Percentiles rank a stretch among this genome's conserved stretches.
phyloP scores from a whole-genome alignment of 2,797 vertebrate genomes.

The Crenuchus spilurus region DNA sequence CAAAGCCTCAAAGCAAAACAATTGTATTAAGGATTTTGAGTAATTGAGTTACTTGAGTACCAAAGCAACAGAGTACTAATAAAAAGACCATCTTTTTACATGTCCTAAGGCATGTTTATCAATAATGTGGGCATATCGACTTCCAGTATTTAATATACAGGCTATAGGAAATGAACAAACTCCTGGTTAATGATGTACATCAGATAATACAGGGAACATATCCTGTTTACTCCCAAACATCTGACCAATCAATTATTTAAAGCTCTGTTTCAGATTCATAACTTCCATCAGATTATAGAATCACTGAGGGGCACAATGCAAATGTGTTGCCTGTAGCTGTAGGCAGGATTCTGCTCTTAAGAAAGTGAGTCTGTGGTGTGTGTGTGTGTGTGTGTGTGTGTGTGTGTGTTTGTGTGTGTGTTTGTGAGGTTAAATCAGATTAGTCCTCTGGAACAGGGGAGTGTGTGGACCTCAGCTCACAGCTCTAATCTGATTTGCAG shows the following conservation, averaged over 20 bases:
- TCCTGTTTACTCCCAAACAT: constrained; percentile 38
- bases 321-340: constrained; percentile 3
- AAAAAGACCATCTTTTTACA: neutral
- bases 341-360: neutral
- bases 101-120: neutral
- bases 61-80: no score
- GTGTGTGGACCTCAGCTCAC: constrained; percentile 66
- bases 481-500: constrained; percentile 83
- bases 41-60: neutral
- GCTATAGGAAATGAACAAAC: constrained; percentile 7
- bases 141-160: neutral
- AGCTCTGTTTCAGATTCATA: constrained; percentile 22
- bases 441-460: constrained; percentile 40
- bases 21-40: neutral
- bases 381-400: constrained; percentile 22
- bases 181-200: constrained; percentile 19
- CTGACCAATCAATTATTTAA: constrained; percentile 26
- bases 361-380: neutral
- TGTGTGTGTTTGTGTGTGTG: constrained; percentile 33
- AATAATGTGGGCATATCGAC: neutral
- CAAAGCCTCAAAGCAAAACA: no score
- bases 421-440: constrained; percentile 43
- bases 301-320: neutral
- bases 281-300: constrained; percentile 16
- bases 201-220: constrained; percentile 23